Evolutionary conservation across 2,888 invertebrate genomes (phyloP).

Genomic region (Platycheirus albimanus): DNA sequence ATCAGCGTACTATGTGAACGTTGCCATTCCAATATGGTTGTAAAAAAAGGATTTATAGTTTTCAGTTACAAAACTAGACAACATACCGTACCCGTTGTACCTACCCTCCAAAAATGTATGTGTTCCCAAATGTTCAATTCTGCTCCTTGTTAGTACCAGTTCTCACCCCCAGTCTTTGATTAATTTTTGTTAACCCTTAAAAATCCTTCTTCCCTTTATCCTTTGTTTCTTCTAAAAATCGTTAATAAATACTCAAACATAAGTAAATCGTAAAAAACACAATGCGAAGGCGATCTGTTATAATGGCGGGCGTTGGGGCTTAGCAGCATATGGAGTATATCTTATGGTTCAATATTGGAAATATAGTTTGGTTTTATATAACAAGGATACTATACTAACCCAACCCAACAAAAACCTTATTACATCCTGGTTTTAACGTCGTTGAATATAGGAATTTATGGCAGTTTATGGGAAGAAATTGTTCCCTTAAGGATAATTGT

Average conservation of each 20-base stretch:
- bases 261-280: slow-evolving; percentile 28
- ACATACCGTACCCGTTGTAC: no score
- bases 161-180: not conserved
- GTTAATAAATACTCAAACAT: slow-evolving; percentile 25
- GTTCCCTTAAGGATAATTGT: slow-evolving; percentile 2
- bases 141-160: not conserved
- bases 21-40: not conserved
- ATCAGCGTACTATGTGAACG: not conserved
- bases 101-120: no score
- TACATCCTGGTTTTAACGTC: not conserved
- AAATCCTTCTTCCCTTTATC: not conserved
- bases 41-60: not conserved
- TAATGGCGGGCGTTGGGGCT: not conserved
- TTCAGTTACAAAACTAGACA: no score
- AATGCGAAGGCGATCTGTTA: not conserved
- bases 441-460: slow-evolving; percentile 53
- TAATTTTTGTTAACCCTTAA: slow-evolving; percentile 13
- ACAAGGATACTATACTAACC: slow-evolving; percentile 6
- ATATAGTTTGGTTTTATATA: not conserved
- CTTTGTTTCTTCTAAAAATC: not conserved
- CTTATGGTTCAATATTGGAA: slow-evolving; percentile 17
- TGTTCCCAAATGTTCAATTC: no score
- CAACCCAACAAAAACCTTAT: not conserved
- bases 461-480: slow-evolving; percentile 16
- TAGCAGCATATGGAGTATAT: slow-evolving; percentile 11